Base-by-base conservation (phyloP, 2,797 vertebrate species). In the Merluccius polli region DNA sequence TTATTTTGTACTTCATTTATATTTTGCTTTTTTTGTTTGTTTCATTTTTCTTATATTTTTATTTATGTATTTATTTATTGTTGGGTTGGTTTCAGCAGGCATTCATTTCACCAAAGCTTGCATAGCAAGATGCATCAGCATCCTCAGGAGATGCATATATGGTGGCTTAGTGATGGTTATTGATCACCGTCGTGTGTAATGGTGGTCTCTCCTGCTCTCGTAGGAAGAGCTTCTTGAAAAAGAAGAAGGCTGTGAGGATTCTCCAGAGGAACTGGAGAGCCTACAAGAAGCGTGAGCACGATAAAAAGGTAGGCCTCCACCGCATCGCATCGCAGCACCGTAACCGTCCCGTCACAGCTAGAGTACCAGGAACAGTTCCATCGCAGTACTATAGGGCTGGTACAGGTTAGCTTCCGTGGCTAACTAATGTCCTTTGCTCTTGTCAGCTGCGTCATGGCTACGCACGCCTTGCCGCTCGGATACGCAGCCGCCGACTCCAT, bases 181-280 rank as follows among this genome's bases (percentile, higher is more conserved):
- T 13, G 16, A 12, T 41, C 38, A 41, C 3, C 2, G 38, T 41
- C 38, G 4, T 41, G 38, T 41, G 16, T 12, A 41, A 41, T 16
- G 59, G 21, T 24, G 15, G 59, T 27, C 59, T 8, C 59, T 27
- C 59, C 59, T 21, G 4, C n/a, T 59, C 70, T 87, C 89, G 74
- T 79, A 99, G 98, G 87, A 95, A 91, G 84, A 86, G 78, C 75
- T 99, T 97, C 86, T 77, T 98, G 85, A 94, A 80, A 75, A 95
- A 96, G 91, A 94, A 87, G 77, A 87, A 2, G 4, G 93, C 96
- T 31, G 95, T 93, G 16, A 76, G 95, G 81, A 89, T 94, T 72
- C 78, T 99, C 82, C 97, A 99, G 92, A 94, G 88, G 59, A 27
- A 82, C 24, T 99, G 98, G 98, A 90, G 95, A 82, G 92, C 91